phyloP scores from a whole-genome alignment of 2,888 invertebrate species.

The Seira sanloemensis region DNA sequence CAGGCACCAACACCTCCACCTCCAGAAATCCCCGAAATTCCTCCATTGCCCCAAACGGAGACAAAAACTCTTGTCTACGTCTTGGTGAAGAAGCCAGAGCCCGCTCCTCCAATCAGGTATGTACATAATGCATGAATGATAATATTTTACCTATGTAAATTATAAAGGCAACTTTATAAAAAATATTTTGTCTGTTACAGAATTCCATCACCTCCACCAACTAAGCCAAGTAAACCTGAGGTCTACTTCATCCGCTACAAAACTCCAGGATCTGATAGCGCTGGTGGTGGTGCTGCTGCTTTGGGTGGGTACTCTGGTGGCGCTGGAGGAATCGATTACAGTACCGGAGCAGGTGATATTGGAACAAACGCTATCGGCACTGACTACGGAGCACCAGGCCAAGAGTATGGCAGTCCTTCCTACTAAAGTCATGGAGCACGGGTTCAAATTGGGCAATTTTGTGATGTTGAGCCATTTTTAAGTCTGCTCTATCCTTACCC shows the following conservation, averaged over 20 bases:
- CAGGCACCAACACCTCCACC: conserved; percentile 73
- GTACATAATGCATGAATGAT: neutral
- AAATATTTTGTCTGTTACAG: conserved; percentile 9
- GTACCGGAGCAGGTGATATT: conserved; percentile 36
- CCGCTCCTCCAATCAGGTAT: conserved; percentile 83
- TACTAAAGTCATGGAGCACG: no score
- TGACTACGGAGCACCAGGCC: conserved; percentile 56
- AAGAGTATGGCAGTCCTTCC: conserved; percentile 62
- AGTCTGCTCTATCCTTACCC: no score
- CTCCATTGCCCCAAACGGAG: conserved; percentile 70
- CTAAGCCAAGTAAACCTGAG: conserved; percentile 91
- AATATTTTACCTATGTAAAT: no score
- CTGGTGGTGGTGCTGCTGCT: conserved; percentile 32
- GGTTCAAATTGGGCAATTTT: no score
- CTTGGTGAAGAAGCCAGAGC: conserved; percentile 91
- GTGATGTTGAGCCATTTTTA: no score
- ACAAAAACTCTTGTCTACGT: conserved; percentile 80
- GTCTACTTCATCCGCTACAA: conserved; percentile 91
- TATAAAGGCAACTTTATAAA: no score
- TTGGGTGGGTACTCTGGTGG: conserved; percentile 36
- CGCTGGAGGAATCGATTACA: conserved; percentile 21
- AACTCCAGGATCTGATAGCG: conserved; percentile 76
- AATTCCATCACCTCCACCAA: conserved; percentile 86
- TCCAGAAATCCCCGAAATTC: conserved; percentile 72
- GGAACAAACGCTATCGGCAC: conserved; percentile 59